Evolutionary conservation across 1,140 invertebrate species (phyloP).

Genomic region (Heliconius melpomene): DNA sequence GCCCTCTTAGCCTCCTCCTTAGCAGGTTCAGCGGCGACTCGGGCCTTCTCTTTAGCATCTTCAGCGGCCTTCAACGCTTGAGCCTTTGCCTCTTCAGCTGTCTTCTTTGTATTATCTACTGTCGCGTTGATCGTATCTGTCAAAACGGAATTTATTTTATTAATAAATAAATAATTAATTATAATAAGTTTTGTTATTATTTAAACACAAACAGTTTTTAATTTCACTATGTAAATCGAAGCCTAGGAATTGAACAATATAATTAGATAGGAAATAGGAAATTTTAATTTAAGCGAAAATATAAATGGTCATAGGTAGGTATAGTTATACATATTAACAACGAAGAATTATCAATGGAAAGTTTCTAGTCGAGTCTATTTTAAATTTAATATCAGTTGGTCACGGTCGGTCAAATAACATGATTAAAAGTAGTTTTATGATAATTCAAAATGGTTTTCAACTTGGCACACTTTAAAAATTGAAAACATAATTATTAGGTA

Average conservation of each 20-base stretch:
- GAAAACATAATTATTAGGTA: too few relatives aligned
- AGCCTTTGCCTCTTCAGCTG: constrained; percentile 73
- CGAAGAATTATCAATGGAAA: not conserved
- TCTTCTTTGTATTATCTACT: constrained; percentile 76
- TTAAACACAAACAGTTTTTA: not conserved
- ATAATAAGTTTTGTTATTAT: not conserved
- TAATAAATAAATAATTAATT: not conserved
- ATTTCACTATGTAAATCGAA: not conserved
- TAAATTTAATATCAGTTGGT: not conserved
- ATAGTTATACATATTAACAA: too few relatives aligned
- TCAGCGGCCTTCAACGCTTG: constrained; percentile 66
- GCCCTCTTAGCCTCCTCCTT: constrained; percentile 67
- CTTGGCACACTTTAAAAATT: too few relatives aligned
- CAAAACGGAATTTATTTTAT: constrained; percentile 17
- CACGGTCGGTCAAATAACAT: not conserved
- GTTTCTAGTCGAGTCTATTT: not conserved
- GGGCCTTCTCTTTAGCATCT: constrained; percentile 68
- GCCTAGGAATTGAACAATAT: too few relatives aligned
- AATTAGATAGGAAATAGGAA: too few relatives aligned
- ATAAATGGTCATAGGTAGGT: too few relatives aligned
- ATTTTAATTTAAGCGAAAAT: too few relatives aligned
- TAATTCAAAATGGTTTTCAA: not conserved
- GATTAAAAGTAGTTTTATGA: not conserved
- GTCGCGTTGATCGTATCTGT: constrained; percentile 74
- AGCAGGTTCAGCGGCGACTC: constrained; percentile 54